Percentiles rank a stretch among this genome's conserved stretches.
Conservation (phyloP, 2,888 invertebrate genomes). For the Bombyx huttoni region DNA sequence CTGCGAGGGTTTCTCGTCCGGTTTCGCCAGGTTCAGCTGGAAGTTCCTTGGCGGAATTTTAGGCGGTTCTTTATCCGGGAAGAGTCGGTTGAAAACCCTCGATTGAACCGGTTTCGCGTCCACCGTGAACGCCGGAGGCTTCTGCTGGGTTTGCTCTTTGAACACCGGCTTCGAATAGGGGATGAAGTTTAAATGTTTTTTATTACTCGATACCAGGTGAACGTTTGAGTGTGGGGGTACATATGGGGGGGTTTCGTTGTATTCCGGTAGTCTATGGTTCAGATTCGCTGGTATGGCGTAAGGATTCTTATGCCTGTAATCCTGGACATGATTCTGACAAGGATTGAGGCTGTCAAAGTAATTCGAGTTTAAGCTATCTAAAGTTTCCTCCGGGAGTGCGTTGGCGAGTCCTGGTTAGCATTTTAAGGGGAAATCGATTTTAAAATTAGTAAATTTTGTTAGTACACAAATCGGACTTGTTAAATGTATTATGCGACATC, state of each 20-base stretch:
- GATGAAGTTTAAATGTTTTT: conserved; percentile 26
- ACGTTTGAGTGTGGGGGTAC: conserved; percentile 59
- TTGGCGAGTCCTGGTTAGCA: conserved; percentile 52
- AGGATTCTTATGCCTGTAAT: conserved; percentile 60
- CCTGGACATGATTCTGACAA: conserved; percentile 34
- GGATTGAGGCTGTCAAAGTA: conserved; percentile 60
- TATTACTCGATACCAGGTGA: conserved; percentile 20
- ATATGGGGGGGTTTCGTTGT: conserved; percentile 41
- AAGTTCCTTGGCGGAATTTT: conserved; percentile 51
- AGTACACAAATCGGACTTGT: conserved; percentile 7
- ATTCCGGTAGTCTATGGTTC: conserved; percentile 56
- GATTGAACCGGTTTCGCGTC: conserved; percentile 47
- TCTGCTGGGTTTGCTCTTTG: conserved; percentile 44
- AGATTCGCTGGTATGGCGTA: conserved; percentile 67
- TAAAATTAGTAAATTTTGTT: conserved; percentile 14
- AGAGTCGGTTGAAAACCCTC: conserved; percentile 59
- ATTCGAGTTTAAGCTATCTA: conserved; percentile 56
- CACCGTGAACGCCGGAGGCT: conserved; percentile 43
- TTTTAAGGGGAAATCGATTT: conserved; percentile 24
- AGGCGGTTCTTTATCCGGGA: conserved; percentile 42
- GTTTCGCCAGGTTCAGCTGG: conserved; percentile 43
- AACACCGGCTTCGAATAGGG: conserved; percentile 40
- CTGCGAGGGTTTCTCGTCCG: conserved; percentile 41
- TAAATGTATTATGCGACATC: too few relatives aligned
- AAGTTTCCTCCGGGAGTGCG: conserved; percentile 42